Percentiles rank a stretch among this genome's conserved stretches.
These are phyloP conservation scores for Hirtodrosophila cameraria DNA, from an alignment of 2,888 invertebrate genomes.

Conservation along the genomic window DNA sequence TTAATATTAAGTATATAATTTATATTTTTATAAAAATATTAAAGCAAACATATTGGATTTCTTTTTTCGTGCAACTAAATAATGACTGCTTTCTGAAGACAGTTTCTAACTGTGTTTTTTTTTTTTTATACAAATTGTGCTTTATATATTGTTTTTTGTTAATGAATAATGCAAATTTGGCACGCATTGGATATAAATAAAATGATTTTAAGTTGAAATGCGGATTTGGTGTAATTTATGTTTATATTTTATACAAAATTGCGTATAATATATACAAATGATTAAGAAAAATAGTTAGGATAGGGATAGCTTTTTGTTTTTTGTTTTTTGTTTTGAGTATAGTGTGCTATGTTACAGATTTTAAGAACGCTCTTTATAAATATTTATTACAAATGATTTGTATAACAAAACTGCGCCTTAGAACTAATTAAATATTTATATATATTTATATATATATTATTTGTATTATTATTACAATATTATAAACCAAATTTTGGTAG, in stretches of 20 bases:
- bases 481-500: slow-evolving; percentile 66
- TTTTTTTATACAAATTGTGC: slow-evolving; percentile 36
- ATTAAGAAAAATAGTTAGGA: slow-evolving; percentile 11
- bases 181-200: slow-evolving; percentile 53
- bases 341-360: slow-evolving; percentile 48
- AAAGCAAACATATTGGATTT: slow-evolving; percentile 51
- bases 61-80: slow-evolving; percentile 21
- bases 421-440: slow-evolving; percentile 74
- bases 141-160: slow-evolving; percentile 17
- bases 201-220: slow-evolving; percentile 17
- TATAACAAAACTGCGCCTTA: slow-evolving; percentile 74
- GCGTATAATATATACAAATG: slow-evolving; percentile 70
- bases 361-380: slow-evolving; percentile 60
- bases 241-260: slow-evolving; percentile 31
- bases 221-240: slow-evolving; percentile 50
- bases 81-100: slow-evolving; percentile 38
- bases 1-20: slow-evolving; percentile 21
- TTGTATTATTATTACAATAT: slow-evolving; percentile 19
- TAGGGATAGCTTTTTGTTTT: too few species aligned
- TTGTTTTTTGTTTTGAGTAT: too few species aligned
- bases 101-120: slow-evolving; percentile 65
- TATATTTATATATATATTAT: slow-evolving; percentile 16
- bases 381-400: slow-evolving; percentile 76
- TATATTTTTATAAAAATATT: slow-evolving; percentile 57
- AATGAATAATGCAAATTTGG: slow-evolving; percentile 59